Evolutionary conservation across 1,140 invertebrate species (phyloP).

Genomic region (Diplogasteroides magnus): DNA sequence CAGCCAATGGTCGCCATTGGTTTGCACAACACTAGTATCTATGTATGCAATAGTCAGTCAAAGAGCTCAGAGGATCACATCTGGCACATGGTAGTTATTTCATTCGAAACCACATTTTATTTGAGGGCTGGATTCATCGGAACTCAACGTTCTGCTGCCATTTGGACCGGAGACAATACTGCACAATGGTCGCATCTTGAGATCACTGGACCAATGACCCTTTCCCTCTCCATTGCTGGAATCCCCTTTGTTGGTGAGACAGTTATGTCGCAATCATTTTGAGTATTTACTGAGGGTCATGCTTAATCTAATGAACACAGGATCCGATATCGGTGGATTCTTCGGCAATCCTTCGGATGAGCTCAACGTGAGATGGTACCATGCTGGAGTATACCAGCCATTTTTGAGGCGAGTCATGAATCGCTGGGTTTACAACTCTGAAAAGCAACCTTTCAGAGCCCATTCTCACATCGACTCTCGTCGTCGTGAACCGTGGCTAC

Average conservation of each 20-base stretch:
- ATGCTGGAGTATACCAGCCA: slow-evolving; percentile 74
- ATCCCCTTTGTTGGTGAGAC: slow-evolving; percentile 72
- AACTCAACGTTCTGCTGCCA: slow-evolving; percentile 75
- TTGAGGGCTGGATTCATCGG: slow-evolving; percentile 75
- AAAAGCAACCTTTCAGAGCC: slow-evolving; percentile 60
- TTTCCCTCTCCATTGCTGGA: slow-evolving; percentile 79
- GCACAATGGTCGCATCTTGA: slow-evolving; percentile 91
- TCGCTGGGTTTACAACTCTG: background rate
- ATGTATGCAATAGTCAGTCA: too few relatives aligned
- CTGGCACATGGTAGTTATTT: too few relatives aligned
- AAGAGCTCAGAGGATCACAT: too few relatives aligned
- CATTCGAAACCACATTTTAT: background rate
- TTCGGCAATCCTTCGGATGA: slow-evolving; percentile 91
- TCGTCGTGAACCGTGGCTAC: slow-evolving; percentile 91
- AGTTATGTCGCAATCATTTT: background rate
- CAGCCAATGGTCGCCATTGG: too few relatives aligned
- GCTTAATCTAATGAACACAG: slow-evolving; percentile 53
- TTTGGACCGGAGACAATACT: slow-evolving; percentile 97
- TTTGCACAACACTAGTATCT: too few relatives aligned
- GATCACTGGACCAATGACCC: slow-evolving; percentile 83
- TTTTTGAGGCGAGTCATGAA: slow-evolving; percentile 61
- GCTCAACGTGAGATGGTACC: slow-evolving; percentile 87
- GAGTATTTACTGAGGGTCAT: background rate
- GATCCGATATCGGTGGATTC: slow-evolving; percentile 95
- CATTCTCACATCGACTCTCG: slow-evolving; percentile 88